Evolutionary conservation across 2,797 vertebrate genomes (phyloP).

Genomic region (Enteromius mattozi): DNA sequence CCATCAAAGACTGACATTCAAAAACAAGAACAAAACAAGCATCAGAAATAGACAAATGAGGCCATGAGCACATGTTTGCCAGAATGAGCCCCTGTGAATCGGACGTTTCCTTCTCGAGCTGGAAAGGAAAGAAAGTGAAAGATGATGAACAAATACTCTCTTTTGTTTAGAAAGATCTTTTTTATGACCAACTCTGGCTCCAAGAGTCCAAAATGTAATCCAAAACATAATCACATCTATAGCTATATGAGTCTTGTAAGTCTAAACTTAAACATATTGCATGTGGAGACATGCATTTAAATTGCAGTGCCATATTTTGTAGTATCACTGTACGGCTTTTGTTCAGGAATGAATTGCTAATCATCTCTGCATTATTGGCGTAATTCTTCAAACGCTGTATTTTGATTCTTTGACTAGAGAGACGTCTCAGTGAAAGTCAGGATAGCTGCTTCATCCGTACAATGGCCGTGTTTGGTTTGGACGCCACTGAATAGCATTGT

Average conservation of each 20-base stretch:
- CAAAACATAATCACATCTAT: conserved; percentile 58
- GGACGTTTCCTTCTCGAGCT: conserved; percentile 56
- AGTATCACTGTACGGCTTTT: background rate
- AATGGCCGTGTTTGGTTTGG: conserved; percentile 91
- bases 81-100: conserved; percentile 50
- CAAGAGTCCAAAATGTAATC: conserved; percentile 60
- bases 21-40: conserved; percentile 47
- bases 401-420: conserved; percentile 5
- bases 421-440: background rate
- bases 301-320: background rate
- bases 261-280: background rate
- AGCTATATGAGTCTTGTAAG: conserved; percentile 37
- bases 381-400: background rate
- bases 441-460: conserved; percentile 72
- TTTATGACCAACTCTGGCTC: conserved; percentile 54
- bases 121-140: conserved; percentile 43
- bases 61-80: conserved; percentile 46
- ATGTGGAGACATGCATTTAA: background rate
- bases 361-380: background rate
- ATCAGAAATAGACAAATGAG: conserved; percentile 30
- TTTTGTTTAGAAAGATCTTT: conserved; percentile 48
- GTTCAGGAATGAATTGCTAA: background rate
- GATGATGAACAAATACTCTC: conserved; percentile 46
- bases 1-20: background rate
- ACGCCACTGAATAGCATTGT: conserved; percentile 94